phyloP scores from a whole-genome alignment of 2,888 invertebrate species.

The Ormyrus rosae region DNA sequence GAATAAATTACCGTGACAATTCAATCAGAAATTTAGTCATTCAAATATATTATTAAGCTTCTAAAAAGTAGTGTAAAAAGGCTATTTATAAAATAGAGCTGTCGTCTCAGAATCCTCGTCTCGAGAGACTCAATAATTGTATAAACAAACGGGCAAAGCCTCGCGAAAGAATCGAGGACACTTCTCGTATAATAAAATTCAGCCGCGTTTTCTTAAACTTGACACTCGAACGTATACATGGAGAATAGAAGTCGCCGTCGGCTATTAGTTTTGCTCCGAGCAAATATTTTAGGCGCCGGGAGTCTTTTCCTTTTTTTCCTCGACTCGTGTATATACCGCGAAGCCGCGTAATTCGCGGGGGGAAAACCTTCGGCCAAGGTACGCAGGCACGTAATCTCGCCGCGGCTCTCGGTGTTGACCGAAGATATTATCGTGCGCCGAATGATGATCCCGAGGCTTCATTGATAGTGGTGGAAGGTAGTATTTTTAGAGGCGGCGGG shows the following conservation, averaged over 20 bases:
- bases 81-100: neutral
- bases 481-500: constrained; percentile 43
- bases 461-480: constrained; percentile 57
- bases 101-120: neutral
- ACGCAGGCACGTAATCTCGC: constrained; percentile 40
- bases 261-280: constrained; percentile 51
- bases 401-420: constrained; percentile 65
- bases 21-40: too few species aligned
- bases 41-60: too few species aligned
- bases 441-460: constrained; percentile 48
- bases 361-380: constrained; percentile 1
- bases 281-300: constrained; percentile 72
- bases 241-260: neutral
- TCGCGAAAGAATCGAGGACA: constrained; percentile 23
- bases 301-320: constrained; percentile 19
- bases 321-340: constrained; percentile 48
- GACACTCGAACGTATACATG: constrained; percentile 6
- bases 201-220: constrained; percentile 16
- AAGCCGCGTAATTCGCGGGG: constrained; percentile 45
- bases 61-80: neutral
- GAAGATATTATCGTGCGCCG: constrained; percentile 67
- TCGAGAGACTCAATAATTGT: constrained; percentile 1
- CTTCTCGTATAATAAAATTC: constrained; percentile 18
- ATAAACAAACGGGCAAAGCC: neutral
- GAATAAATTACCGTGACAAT: too few species aligned